A percentile compares a stretch with the other conserved stretches of the same genome.
Evolutionary conservation across 2,113 vertebrate genomes (phyloP).

Genomic region (Pitta sordida): DNA sequence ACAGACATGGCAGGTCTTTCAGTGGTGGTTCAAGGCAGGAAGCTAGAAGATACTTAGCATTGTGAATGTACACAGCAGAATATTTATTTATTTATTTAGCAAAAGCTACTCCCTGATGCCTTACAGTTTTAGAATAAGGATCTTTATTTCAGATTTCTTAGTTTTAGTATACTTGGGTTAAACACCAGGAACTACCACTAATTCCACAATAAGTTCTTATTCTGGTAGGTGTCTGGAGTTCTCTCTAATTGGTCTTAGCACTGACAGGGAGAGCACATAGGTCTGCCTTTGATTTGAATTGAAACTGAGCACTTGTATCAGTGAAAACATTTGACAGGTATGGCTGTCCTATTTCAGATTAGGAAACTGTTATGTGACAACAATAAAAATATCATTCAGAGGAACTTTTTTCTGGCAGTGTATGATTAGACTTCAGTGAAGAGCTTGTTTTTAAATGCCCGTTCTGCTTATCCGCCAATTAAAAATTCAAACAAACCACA

Average conservation of each 20-base stretch:
- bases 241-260: constrained; percentile 34
- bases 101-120: background rate
- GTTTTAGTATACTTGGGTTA: background rate
- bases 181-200: background rate
- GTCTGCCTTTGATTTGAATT: constrained; percentile 29
- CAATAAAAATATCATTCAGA: background rate
- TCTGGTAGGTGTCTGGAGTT: background rate
- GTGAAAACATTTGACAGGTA: constrained; percentile 29
- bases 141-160: background rate
- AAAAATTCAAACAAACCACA: background rate
- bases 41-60: background rate
- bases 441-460: background rate
- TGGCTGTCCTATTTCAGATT: background rate
- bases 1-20: background rate
- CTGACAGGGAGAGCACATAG: background rate
- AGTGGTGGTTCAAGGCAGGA: background rate
- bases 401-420: background rate
- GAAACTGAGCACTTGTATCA: background rate
- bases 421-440: background rate
- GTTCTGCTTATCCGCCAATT: background rate
- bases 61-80: background rate
- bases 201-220: background rate
- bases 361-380: constrained; percentile 15
- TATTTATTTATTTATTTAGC: background rate
- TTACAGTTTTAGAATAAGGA: background rate